Percentiles rank a stretch among this genome's conserved stretches.
phyloP scores from a whole-genome alignment of 2,888 invertebrate species.

The Iselma pallidipennis region DNA sequence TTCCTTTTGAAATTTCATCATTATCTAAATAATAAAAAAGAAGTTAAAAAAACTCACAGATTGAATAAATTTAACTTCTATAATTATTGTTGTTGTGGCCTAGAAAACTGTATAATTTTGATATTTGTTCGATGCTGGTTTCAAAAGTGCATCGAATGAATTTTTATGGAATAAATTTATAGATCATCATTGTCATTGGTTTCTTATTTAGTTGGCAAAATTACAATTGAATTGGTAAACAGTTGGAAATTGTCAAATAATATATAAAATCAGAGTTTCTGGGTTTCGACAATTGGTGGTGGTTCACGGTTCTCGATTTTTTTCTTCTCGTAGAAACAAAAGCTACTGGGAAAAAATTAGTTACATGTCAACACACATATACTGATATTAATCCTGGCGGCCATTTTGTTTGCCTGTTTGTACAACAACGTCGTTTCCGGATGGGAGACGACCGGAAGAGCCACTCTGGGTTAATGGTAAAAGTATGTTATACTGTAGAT shows the following conservation, averaged over 20 bases:
- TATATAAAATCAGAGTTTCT: not conserved
- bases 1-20: not conserved
- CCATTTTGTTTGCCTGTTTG: constrained; percentile 43
- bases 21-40: too few relatives aligned
- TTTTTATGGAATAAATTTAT: not conserved
- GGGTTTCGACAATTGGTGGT: too few relatives aligned
- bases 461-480: constrained; percentile 50
- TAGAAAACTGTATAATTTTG: not conserved
- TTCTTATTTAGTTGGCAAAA: not conserved
- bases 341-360: not conserved
- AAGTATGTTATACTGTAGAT: constrained; percentile 49
- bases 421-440: constrained; percentile 46
- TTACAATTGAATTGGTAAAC: not conserved
- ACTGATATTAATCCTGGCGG: constrained; percentile 30
- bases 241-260: not conserved
- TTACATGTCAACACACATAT: not conserved
- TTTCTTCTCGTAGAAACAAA: not conserved
- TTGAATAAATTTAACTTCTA: not conserved
- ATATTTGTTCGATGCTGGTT: not conserved
- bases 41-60: not conserved
- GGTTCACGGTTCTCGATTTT: not conserved
- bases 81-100: not conserved
- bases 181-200: not conserved
- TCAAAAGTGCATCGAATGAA: not conserved
- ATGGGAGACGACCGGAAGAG: constrained; percentile 45